Evolutionary conservation across 2,888 invertebrate genomes (phyloP), one percentile per base, ranked within the genome.

Genomic region (Choristoneura rosaceana): DNA sequence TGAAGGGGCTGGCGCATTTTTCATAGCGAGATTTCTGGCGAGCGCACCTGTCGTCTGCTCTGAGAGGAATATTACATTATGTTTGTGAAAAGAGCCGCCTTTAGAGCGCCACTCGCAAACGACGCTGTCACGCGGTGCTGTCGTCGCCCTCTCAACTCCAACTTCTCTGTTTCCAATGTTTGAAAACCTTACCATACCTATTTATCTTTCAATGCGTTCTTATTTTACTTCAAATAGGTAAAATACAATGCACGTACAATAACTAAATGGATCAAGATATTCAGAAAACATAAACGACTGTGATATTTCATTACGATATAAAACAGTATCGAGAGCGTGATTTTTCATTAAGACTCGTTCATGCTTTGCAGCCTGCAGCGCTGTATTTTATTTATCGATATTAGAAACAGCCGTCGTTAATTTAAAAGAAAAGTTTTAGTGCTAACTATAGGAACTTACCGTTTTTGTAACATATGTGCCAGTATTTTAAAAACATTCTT

Each of bases 41-140:
- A 82, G 78, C 81, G 82, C 84, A 92, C 91, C 92, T 91, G 92
- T 89, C 92, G 85, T 87, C 81, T 79, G 86, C 84, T 87, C 88
- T 87, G 76, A 79, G 79, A 78, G 84, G 85, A 88, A 92, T 91
- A 92, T 92, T 91, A 90, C 89, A 87, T 92, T 91, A 90, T 85
- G 86, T 85, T 83, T 84, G 80, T 86, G 84, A 85, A 87, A 87
- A 84, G 82, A 82, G 79, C 79, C 69, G 63, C 63, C 75, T 69
- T 64, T 61, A 62, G 61, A 64, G 62, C 67, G 61, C 55, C 65
- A 61, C 74, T 76, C 79, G 78, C 77, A 75, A 74, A 70, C 69
- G 78, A 69, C 68, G 75, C 69, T 75, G 74, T 73, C 74, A 77
- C 76, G 79, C 82, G 76, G 80, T 78, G 76, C 78, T 76, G 70